Conservation (phyloP, 2,113 vertebrate species). For the Notiomystis cincta region DNA sequence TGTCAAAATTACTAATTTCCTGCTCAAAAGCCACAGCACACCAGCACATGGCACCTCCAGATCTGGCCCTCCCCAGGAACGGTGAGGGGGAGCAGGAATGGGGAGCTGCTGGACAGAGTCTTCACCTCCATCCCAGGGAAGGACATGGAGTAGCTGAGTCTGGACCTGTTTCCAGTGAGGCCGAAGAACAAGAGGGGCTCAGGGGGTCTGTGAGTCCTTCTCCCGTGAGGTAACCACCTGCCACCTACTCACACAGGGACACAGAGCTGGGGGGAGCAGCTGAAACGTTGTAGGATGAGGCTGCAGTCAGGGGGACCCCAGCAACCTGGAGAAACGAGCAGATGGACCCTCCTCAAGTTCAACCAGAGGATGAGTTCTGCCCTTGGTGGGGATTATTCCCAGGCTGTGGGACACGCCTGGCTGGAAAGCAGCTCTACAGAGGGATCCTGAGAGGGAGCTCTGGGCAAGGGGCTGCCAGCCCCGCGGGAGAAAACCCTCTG, state of each 20-base stretch:
- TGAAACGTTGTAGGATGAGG: background rate
- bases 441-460: no score
- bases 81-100: background rate
- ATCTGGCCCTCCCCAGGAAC: background rate
- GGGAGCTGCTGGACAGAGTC: background rate
- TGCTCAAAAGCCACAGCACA: background rate
- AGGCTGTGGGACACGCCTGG: background rate
- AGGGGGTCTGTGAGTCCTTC: background rate
- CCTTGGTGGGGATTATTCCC: background rate
- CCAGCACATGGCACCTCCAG: background rate
- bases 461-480: background rate
- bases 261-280: background rate
- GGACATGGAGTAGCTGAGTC: background rate
- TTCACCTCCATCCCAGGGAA: background rate
- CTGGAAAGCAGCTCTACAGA: background rate
- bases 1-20: conserved; percentile 27
- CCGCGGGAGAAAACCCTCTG: background rate
- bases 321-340: background rate
- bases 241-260: background rate
- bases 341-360: background rate
- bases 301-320: background rate
- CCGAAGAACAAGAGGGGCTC: background rate
- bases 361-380: background rate
- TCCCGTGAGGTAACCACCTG: background rate
- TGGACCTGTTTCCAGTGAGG: background rate